A percentile compares a stretch with the other conserved stretches of the same genome.
phyloP scores from a whole-genome alignment of 1,140 invertebrate species.

The Pomacea maculata region DNA sequence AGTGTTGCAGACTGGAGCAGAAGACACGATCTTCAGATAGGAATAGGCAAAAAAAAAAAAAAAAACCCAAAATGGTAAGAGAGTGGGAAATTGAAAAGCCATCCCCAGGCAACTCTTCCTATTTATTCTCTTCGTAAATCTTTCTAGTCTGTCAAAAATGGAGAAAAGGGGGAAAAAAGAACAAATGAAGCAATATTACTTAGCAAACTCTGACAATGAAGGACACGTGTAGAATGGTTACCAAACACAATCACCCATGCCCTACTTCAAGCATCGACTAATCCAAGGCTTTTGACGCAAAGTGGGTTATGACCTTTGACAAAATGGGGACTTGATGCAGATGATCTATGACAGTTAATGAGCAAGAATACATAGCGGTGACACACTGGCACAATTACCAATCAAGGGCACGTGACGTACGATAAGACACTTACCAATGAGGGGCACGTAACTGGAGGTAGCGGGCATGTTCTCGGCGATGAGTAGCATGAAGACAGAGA shows the following conservation, averaged over 20 bases:
- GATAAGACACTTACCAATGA: conserved; percentile 48
- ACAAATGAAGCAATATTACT: background rate
- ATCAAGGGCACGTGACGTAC: no score
- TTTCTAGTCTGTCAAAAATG: background rate
- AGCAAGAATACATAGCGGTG: background rate
- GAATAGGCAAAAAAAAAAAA: background rate
- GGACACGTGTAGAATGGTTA: no score
- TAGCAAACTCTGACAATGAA: no score
- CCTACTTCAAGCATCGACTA: no score
- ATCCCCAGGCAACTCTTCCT: background rate
- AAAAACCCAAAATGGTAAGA: background rate
- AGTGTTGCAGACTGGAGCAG: no score
- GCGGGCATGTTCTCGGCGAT: conserved; percentile 63
- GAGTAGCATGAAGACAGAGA: conserved; percentile 63
- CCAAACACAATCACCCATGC: no score
- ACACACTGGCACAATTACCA: no score
- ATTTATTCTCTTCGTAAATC: no score
- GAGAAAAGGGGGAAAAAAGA: background rate
- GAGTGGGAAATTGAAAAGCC: background rate
- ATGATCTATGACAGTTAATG: background rate
- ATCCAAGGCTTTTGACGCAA: no score
- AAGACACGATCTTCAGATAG: background rate
- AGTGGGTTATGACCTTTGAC: no score
- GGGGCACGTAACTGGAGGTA: conserved; percentile 57
- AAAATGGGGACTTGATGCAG: background rate